These are phyloP conservation scores for Stegophylla sp. DNA, from an alignment of 2,888 invertebrate genomes.

Conservation along the genomic window DNA sequence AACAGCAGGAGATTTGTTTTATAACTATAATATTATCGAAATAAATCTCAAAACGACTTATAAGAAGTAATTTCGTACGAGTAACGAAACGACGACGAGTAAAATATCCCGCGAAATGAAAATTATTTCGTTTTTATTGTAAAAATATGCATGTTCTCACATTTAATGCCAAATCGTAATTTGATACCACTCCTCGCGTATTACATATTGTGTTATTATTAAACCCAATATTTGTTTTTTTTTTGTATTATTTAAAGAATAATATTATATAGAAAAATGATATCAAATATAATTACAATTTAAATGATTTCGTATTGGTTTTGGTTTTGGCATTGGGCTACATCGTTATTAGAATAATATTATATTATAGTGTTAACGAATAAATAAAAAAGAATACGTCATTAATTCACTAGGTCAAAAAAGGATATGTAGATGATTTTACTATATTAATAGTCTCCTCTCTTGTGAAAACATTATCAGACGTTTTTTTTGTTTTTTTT, in stretches of 20 bases:
- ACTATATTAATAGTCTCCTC: constrained; percentile 16
- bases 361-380: not conserved
- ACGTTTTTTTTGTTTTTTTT: too few relatives aligned
- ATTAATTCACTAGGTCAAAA: constrained; percentile 19
- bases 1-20: not conserved
- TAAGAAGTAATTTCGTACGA: not conserved
- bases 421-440: constrained; percentile 4
- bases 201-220: constrained; percentile 35
- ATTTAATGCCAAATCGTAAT: constrained; percentile 55
- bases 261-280: not conserved
- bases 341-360: not conserved
- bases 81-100: not conserved
- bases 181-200: constrained; percentile 12
- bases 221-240: constrained; percentile 8
- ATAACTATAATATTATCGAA: constrained; percentile 16
- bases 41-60: not conserved
- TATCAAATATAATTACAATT: not conserved
- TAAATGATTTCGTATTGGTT: constrained; percentile 9
- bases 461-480: constrained; percentile 13
- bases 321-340: constrained; percentile 20
- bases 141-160: constrained; percentile 25
- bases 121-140: constrained; percentile 6
- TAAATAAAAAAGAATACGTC: not conserved
- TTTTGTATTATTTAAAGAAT: not conserved
- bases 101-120: not conserved